Evolutionary conservation across 2,797 vertebrate species (phyloP).

Genomic region (Argya squamiceps): DNA sequence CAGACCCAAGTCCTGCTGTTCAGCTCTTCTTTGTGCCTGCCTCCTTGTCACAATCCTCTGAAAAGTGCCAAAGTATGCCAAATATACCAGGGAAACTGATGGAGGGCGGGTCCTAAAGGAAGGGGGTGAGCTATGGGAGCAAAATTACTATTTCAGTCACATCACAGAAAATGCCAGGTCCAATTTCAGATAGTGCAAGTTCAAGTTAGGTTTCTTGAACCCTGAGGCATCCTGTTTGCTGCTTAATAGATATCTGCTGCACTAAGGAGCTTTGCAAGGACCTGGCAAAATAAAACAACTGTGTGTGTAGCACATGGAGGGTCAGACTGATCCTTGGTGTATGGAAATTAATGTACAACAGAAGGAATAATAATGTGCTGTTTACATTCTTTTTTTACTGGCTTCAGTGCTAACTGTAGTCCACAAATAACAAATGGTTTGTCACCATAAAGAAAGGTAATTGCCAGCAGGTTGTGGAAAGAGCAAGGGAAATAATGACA

Average conservation of each 20-base stretch:
- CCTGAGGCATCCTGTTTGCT: background rate
- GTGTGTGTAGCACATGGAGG: fast-evolving
- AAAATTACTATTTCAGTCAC: background rate
- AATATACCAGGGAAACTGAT: background rate
- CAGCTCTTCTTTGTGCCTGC: background rate
- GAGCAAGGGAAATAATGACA: background rate
- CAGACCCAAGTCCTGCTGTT: background rate
- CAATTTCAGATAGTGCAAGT: fast-evolving
- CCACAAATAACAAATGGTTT: background rate
- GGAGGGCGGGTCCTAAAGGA: background rate
- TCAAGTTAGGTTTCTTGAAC: background rate
- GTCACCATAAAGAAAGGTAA: background rate
- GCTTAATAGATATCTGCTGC: background rate
- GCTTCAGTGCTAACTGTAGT: background rate
- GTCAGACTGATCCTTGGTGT: background rate
- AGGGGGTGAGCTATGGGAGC: background rate
- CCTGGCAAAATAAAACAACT: background rate
- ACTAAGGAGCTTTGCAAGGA: background rate
- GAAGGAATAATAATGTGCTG: background rate
- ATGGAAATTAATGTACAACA: background rate
- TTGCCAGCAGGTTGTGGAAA: background rate
- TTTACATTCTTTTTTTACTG: background rate
- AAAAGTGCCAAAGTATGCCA: background rate
- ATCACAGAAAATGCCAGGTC: background rate
- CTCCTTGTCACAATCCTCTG: background rate